A percentile compares a stretch with the other conserved stretches of the same genome.
phyloP scores from a whole-genome alignment of 23 tunicate genomes.

The Phallusia fumigata region DNA sequence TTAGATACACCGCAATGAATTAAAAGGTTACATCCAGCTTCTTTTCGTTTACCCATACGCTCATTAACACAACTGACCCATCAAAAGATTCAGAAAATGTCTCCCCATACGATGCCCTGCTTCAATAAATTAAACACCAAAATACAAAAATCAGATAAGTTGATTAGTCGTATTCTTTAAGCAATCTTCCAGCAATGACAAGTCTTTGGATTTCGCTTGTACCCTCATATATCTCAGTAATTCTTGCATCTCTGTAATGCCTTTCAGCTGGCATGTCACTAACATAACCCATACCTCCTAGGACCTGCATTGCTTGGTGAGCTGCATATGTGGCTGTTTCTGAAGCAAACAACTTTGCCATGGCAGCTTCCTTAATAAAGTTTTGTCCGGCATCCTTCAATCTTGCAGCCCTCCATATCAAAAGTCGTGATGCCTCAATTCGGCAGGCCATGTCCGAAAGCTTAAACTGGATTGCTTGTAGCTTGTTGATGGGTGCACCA shows the following conservation, averaged over 20 bases:
- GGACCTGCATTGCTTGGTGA: slow-evolving; percentile 86
- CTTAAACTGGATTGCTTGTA: slow-evolving; percentile 89
- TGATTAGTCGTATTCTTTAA: slow-evolving; percentile 52
- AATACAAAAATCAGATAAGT: background rate
- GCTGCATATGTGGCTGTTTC: slow-evolving; percentile 76
- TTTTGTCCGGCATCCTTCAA: slow-evolving; percentile 72
- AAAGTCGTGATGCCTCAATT: slow-evolving; percentile 70
- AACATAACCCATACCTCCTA: slow-evolving; percentile 95
- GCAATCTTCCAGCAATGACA: slow-evolving; percentile 81
- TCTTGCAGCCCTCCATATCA: slow-evolving; percentile 83
- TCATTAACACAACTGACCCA: too few species aligned
- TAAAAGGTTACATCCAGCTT: too few species aligned
- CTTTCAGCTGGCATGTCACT: slow-evolving; percentile 94
- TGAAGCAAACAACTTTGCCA: slow-evolving; percentile 87
- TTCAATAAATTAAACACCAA: slow-evolving; percentile 4
- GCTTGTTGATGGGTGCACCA: slow-evolving; percentile 75
- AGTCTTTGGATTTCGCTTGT: slow-evolving; percentile 86
- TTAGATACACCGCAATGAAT: too few species aligned
- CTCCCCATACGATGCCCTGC: background rate
- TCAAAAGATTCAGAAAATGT: too few species aligned
- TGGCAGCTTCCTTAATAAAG: slow-evolving; percentile 88
- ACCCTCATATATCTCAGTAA: slow-evolving; percentile 94
- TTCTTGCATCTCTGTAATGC: slow-evolving; percentile 93
- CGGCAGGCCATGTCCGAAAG: slow-evolving; percentile 82
- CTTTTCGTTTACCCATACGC: too few species aligned